A percentile compares a stretch with the other conserved stretches of the same genome.
Conservation (phyloP, 2,888 invertebrate genomes). For the Trissonchulus latispiculum region DNA sequence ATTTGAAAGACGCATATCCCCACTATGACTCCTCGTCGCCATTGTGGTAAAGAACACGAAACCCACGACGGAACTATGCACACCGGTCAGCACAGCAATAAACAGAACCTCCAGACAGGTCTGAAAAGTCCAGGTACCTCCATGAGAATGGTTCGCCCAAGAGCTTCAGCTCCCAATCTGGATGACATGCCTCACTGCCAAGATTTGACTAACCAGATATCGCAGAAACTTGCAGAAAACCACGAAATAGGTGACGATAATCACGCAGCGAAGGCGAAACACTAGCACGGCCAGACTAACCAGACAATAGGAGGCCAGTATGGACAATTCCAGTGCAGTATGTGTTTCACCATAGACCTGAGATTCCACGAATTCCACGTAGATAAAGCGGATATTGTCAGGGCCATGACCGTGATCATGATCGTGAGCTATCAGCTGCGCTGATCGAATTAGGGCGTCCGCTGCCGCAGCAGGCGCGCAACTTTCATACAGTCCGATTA, state of each 20-base stretch:
- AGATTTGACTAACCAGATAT: neutral
- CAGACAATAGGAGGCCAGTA: neutral
- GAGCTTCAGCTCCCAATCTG: neutral
- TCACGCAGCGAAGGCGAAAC: neutral
- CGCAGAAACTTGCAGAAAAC: neutral
- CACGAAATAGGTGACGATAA: too few species aligned
- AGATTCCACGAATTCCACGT: neutral
- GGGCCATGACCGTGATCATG: too few species aligned
- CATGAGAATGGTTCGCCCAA: neutral
- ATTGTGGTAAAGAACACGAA: neutral
- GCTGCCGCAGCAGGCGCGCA: neutral
- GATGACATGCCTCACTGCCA: neutral
- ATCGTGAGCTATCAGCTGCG: too few species aligned
- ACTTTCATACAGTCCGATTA: neutral
- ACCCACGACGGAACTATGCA: neutral
- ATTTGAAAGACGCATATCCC: too few species aligned
- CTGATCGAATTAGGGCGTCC: neutral
- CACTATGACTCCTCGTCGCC: neutral
- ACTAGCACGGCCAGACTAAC: neutral
- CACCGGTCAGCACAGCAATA: neutral
- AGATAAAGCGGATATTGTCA: neutral
- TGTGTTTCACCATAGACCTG: neutral
- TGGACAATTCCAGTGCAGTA: neutral
- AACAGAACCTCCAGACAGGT: too few species aligned
- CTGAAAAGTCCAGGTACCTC: neutral